Conservation (phyloP, 2,797 vertebrate species). For the Gymnothorax javanicus region DNA sequence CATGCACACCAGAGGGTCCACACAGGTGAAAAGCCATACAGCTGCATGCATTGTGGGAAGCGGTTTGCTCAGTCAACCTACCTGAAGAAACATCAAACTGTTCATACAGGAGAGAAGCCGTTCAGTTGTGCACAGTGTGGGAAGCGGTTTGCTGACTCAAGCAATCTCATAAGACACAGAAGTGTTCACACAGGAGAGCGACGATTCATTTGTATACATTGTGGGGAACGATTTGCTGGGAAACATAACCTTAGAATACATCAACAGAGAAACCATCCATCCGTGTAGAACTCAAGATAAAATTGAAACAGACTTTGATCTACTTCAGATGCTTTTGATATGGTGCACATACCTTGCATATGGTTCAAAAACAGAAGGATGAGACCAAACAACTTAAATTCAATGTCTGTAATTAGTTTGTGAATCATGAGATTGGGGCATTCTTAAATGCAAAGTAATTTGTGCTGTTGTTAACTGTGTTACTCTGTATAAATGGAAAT, state of each 20-base stretch:
- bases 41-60: conserved; percentile 39
- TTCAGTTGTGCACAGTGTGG: conserved; percentile 39
- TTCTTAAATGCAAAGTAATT: neutral
- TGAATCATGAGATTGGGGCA: neutral
- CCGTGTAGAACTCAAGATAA: conserved; percentile 33
- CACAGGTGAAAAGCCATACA: conserved; percentile 42
- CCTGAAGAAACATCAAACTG: conserved; percentile 38
- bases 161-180: conserved; percentile 41
- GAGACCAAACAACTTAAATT: neutral
- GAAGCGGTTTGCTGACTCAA: conserved; percentile 41
- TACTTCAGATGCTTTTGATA: neutral
- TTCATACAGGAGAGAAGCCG: conserved; percentile 37
- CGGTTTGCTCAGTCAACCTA: conserved; percentile 39
- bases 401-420: neutral
- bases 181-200: conserved; percentile 39
- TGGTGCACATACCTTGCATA: neutral
- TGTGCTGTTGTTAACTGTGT: neutral
- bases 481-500: neutral
- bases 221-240: conserved; percentile 38
- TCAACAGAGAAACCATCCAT: conserved; percentile 35
- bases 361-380: neutral
- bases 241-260: conserved; percentile 43
- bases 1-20: conserved; percentile 41
- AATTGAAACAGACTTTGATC: neutral
- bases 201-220: conserved; percentile 38